Conservation (phyloP, 1,140 invertebrate genomes). For the Cotesia vestalis region DNA sequence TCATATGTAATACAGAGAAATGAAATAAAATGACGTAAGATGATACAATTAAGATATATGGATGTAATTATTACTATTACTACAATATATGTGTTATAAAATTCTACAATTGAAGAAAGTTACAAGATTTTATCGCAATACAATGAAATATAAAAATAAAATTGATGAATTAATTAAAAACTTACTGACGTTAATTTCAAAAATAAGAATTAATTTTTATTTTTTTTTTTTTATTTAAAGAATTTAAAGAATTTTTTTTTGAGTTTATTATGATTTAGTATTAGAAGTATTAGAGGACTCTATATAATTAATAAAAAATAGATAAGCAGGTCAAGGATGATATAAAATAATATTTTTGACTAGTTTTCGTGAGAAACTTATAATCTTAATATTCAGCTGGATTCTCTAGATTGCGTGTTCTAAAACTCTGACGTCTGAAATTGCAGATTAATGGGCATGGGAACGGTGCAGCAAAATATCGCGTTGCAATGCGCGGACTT, state of each 20-base stretch:
- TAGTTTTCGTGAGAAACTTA: slow-evolving; percentile 34
- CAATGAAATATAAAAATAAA: too few relatives aligned
- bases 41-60: too few relatives aligned
- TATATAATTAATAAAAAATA: neutral
- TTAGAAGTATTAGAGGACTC: too few relatives aligned
- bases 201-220: too few relatives aligned
- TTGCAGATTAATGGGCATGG: slow-evolving; percentile 22
- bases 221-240: too few relatives aligned
- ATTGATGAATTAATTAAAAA: too few relatives aligned
- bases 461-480: neutral
- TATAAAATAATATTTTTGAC: slow-evolving; percentile 6
- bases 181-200: too few relatives aligned
- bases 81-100: too few relatives aligned
- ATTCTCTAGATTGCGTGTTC: slow-evolving; percentile 34
- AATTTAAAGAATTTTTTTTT: too few relatives aligned
- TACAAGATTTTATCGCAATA: too few relatives aligned
- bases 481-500: too few relatives aligned
- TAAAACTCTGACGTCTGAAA: slow-evolving; percentile 18
- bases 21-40: slow-evolving; percentile 11
- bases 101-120: too few relatives aligned
- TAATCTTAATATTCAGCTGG: slow-evolving; percentile 10
- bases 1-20: slow-evolving; percentile 13
- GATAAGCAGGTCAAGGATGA: neutral
- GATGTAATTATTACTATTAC: slow-evolving; percentile 19
- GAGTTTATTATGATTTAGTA: neutral